These are phyloP conservation scores for Apamea anceps DNA, from an alignment of 2,888 invertebrate species.

Conservation along the genomic window DNA sequence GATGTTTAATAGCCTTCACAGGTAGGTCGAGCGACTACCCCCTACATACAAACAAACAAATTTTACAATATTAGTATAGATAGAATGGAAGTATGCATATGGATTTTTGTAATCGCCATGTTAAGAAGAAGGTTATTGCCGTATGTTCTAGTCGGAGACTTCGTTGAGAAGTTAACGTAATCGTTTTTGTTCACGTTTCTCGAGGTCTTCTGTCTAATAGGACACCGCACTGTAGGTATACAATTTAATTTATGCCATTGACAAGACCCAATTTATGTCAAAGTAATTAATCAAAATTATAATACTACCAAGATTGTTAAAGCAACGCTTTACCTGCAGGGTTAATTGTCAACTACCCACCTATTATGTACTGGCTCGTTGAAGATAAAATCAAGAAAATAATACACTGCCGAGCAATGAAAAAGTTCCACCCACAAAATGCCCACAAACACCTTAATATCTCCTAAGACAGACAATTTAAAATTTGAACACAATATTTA, in stretches of 20 bases:
- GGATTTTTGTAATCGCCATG: neutral
- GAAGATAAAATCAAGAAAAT: neutral
- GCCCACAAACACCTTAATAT: no score
- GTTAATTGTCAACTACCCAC: neutral
- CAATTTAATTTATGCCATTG: slow-evolving; percentile 29
- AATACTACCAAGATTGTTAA: slow-evolving; percentile 18
- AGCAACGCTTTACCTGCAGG: neutral
- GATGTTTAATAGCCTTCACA: no score
- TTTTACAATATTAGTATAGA: neutral
- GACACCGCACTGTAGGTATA: slow-evolving; percentile 6
- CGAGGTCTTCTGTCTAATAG: slow-evolving; percentile 25
- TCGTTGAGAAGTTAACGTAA: neutral
- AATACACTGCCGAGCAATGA: no score
- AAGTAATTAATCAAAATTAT: slow-evolving; percentile 29
- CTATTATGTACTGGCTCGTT: neutral
- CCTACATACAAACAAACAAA: no score
- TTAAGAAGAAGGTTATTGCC: neutral
- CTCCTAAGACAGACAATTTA: no score
- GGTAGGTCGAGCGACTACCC: no score
- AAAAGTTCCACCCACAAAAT: no score
- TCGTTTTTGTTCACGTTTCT: slow-evolving; percentile 16
- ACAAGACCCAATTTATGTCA: slow-evolving; percentile 33
- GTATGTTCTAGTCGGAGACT: neutral
- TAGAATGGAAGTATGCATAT: neutral
- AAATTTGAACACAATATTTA: no score